Conservation (phyloP, 2,113 vertebrate species). For the Festucalex cinctus region DNA sequence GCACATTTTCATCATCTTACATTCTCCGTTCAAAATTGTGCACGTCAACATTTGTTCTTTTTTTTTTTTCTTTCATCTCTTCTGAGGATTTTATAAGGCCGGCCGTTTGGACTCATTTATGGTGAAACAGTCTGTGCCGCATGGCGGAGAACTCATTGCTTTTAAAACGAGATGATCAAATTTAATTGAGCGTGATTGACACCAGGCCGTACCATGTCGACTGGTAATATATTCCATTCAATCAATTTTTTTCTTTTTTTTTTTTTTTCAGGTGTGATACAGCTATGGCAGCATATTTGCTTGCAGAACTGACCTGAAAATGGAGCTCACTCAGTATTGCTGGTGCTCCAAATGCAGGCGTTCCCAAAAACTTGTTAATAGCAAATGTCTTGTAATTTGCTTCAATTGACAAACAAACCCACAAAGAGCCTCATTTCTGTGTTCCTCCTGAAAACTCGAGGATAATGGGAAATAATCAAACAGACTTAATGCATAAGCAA, state of each 20-base stretch:
- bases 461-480: conserved; percentile 44
- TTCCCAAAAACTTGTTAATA: conserved; percentile 50
- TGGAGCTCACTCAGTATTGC: not conserved
- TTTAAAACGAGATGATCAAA: conserved; percentile 49
- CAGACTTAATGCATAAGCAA: conserved; percentile 37
- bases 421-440: not conserved
- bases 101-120: conserved; percentile 33
- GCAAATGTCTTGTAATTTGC: conserved; percentile 38
- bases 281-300: conserved; percentile 31
- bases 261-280: conserved; percentile 38
- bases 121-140: conserved; percentile 39
- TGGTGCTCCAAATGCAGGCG: conserved; percentile 33
- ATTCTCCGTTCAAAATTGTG: conserved; percentile 16
- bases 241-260: conserved; percentile 27
- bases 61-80: not conserved
- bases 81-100: conserved; percentile 17
- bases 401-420: conserved; percentile 22
- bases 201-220: conserved; percentile 30
- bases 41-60: not conserved
- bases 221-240: conserved; percentile 54
- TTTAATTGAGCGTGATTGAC: conserved; percentile 63
- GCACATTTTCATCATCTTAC: conserved; percentile 31
- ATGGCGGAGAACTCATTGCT: conserved; percentile 28
- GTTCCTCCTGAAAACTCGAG: conserved; percentile 9
- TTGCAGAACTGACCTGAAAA: conserved; percentile 38